Percentiles rank a stretch among this genome's conserved stretches.
phyloP scores from a whole-genome alignment of 2,797 vertebrate species.

The Neolamprologus multifasciatus region DNA sequence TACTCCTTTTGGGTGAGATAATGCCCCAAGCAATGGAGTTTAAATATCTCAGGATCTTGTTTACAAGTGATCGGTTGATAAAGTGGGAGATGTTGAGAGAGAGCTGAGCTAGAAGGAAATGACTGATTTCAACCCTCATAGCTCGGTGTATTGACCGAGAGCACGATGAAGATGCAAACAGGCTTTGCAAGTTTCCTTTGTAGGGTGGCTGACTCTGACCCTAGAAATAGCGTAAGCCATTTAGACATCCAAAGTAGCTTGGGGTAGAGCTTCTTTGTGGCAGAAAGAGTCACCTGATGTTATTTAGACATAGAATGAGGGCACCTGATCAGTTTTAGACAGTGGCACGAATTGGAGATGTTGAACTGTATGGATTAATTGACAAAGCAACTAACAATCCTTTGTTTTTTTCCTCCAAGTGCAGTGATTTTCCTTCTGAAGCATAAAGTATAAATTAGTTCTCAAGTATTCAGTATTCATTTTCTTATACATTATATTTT shows the following conservation, averaged over 20 bases:
- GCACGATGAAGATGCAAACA: background rate
- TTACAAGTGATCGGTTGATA: background rate
- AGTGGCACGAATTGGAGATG: background rate
- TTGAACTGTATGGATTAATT: background rate
- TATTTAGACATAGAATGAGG: background rate
- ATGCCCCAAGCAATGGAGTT: background rate
- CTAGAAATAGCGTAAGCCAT: background rate
- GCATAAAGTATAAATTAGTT: background rate
- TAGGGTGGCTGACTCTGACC: background rate
- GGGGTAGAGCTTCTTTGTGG: background rate
- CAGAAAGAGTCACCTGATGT: background rate
- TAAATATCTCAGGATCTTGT: background rate
- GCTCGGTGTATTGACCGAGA: background rate
- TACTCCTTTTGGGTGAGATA: background rate
- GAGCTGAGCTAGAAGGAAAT: background rate
- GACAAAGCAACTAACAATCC: background rate
- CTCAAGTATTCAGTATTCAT: background rate
- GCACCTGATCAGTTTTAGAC: background rate
- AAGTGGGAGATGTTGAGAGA: background rate
- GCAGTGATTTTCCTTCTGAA: background rate
- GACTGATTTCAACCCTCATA: background rate
- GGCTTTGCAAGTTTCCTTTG: no score
- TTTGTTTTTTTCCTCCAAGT: background rate
- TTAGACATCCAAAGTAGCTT: background rate
- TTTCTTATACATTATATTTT: background rate